These are phyloP conservation scores for Leucopsar rothschildi DNA, from an alignment of 2,113 vertebrate species.

Conservation along the genomic window DNA sequence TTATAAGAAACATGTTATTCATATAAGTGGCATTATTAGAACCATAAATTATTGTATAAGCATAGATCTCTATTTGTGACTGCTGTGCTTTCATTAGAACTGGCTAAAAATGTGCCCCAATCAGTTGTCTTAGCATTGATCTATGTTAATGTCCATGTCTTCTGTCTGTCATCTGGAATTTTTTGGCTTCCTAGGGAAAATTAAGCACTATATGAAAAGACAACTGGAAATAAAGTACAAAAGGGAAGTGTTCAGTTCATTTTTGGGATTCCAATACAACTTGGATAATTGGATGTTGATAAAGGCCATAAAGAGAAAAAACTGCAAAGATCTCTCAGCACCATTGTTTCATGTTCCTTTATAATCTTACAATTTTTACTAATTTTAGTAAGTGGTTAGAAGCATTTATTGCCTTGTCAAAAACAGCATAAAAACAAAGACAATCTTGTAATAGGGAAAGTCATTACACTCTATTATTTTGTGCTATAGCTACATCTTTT, in stretches of 20 bases:
- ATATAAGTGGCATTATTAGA: conserved; percentile 53
- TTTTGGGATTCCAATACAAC: neutral
- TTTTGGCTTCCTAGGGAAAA: neutral
- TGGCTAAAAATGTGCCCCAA: neutral
- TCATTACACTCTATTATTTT: neutral
- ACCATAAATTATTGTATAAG: conserved; percentile 34
- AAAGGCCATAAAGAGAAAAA: neutral
- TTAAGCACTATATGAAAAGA: neutral
- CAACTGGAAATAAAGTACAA: neutral
- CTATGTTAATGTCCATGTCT: conserved; percentile 15
- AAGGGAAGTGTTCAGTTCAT: neutral
- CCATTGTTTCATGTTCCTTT: neutral
- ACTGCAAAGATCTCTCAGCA: neutral
- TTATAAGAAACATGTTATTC: conserved; percentile 56
- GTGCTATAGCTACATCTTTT: neutral
- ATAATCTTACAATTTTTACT: neutral
- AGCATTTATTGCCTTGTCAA: neutral
- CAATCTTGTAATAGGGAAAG: neutral
- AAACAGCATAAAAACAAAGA: neutral
- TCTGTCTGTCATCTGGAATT: conserved; percentile 1
- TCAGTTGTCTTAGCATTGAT: neutral
- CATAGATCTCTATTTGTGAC: neutral
- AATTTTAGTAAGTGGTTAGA: neutral
- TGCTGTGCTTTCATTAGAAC: conserved; percentile 20
- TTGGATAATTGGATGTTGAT: neutral